Evolutionary conservation across 2,797 vertebrate species (phyloP), one percentile per base, ranked within the genome.

Genomic region (Ambastaia sidthimunki): DNA sequence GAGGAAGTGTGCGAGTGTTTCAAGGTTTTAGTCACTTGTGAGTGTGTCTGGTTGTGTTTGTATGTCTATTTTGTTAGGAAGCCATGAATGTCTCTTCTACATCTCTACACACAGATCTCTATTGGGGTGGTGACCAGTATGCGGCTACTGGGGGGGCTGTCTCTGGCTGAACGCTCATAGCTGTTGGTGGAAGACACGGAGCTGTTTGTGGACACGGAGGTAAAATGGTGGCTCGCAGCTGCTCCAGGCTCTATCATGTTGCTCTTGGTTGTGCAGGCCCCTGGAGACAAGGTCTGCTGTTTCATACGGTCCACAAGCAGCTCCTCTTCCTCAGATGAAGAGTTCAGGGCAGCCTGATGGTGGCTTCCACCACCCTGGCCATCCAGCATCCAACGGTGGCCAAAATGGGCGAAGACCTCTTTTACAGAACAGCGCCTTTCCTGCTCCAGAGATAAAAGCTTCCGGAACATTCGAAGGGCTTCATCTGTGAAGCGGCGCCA

Each of bases 401-500:
- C 93, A 80, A 96, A 93, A 89, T 95, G 94, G 2, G 89, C 88
- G 0, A 95, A 94, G 52, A 96, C 92, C 82, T 95, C 95, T 70
- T 94, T 94, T 83, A 95, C 93, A 0, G 92, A 91, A 87, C 95
- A 95, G 75, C 95, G 92, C n/a, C 91, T 88, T 78, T 93, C 92
- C 66, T 93, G 93, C 74, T 95, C 94, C 55, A 95, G 88, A 0
- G 93, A 92, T 0, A 96, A 93, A 52, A 96, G 90, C 52, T 94
- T 91, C 70, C 94, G 92, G 87, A 96, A 96, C 94, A 95, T 94
- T 80, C 94, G 92, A 0, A 95, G 92, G 4, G 93, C 94, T 84
- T 95, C 93, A 52, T 93, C 92, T 0, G 94, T 94, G 88, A 96
- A 96, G 71, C 94, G 90, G n/a, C 94, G 89, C 95, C 95, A 96